Evolutionary conservation across 2,888 invertebrate species (phyloP), one percentile per base, ranked within the genome.

Genomic region (Ellobium chinense): DNA sequence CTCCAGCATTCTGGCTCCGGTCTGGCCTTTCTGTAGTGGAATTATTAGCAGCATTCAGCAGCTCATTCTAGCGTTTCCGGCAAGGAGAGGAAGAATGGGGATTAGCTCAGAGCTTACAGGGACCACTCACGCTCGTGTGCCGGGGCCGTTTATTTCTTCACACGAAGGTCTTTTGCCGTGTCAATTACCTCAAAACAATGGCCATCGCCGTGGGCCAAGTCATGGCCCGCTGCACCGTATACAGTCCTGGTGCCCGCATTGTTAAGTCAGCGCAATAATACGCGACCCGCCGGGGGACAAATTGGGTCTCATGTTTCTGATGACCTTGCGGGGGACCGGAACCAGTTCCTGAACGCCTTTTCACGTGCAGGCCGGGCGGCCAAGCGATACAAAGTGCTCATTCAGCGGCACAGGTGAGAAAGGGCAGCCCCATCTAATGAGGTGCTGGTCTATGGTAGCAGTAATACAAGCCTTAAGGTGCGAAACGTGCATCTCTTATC

Each of bases 321-420:
- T 75, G 75, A 75, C 75, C 75, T 75, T 63, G 75, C 75, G 29
- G 21, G 56, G 54, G n/a, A 34, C 75, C 74, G 74, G 74, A 74
- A 62, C 63, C 34, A 75, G 36, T 46, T 63, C 46, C 62, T 75
- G 75, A 75, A 39, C 21, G 34, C 3, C 34, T n/a, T 46, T 75
- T 75, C 75, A 65, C 37, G 75, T 54, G 75, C 29, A 18, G 46
- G 62, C 31, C 65, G 75, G 54, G 75, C 75, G 75, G 31, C 21
- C 65, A 65, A 34, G 75, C 75, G 34, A 54, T 21, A 9, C 65
- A 12, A 21, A 54, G 75, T 75, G 63, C 75, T 63, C n/a, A 21
- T 62, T 78, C 46, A 24, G 39, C 24, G 24, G 66, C 12, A 54
- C 21, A n/a, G 56, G 68, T 37, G 27, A 34, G 34, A 63, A 65